Conservation (phyloP, 2,113 vertebrate species). For the mouse (Mus musculus) region DNA sequence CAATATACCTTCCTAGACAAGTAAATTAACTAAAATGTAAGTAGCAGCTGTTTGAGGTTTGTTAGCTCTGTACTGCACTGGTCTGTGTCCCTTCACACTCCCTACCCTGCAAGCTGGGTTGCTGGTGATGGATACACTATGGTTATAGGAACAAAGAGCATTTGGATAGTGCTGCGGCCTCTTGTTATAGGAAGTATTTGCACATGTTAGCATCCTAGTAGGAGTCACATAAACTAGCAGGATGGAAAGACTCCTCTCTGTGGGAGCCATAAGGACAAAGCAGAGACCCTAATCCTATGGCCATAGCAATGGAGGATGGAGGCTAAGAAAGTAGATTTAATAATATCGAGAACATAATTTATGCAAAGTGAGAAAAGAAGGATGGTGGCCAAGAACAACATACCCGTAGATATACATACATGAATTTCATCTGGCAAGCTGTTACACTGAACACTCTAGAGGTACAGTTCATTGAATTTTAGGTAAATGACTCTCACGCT, state of each 20-base stretch:
- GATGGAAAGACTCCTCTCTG: not conserved
- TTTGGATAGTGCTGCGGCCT: not conserved
- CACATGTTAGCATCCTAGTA: not conserved
- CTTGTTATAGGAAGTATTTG: not conserved
- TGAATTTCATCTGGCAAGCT: not conserved
- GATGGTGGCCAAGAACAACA: not conserved
- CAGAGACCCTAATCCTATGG: not conserved
- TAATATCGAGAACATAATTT: constrained; percentile 3
- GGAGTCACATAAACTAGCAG: not conserved
- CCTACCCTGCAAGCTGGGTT: not conserved
- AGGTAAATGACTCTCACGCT: not conserved
- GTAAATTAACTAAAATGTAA: not conserved
- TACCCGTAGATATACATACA: not conserved
- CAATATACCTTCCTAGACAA: not conserved
- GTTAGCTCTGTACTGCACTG: not conserved
- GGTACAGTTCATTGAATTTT: not conserved
- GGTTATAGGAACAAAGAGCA: not conserved
- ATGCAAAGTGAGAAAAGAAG: not conserved
- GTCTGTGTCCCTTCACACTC: not conserved
- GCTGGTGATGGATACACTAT: not conserved
- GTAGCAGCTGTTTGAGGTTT: not conserved
- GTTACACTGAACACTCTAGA: not conserved
- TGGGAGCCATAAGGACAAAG: not conserved
- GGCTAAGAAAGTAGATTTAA: not conserved
- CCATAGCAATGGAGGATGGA: not conserved